Evolutionary conservation across 2,888 invertebrate genomes (phyloP).

Genomic region (Eupithecia subfuscata): DNA sequence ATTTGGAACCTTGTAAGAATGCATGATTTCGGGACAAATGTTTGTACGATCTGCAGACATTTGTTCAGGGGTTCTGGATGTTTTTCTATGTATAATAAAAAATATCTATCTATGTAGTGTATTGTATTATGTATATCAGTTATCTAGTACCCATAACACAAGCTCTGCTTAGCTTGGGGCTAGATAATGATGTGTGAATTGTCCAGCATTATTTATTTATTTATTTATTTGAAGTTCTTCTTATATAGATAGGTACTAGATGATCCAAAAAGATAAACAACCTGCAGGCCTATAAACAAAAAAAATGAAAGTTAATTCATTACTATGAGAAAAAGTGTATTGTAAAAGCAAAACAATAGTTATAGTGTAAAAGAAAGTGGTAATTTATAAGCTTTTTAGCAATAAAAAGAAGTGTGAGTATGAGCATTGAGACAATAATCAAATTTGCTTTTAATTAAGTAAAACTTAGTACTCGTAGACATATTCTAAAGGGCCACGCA

Average conservation of each 20-base stretch:
- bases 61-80: no score
- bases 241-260: not conserved
- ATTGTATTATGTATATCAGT: no score
- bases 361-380: constrained; percentile 18
- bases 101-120: no score
- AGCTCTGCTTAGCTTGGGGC: no score
- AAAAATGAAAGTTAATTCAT: constrained; percentile 26
- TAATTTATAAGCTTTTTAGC: constrained; percentile 4
- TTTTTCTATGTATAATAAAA: no score
- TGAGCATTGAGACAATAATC: no score
- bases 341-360: constrained; percentile 17
- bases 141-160: no score
- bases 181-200: no score
- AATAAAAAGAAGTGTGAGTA: not conserved
- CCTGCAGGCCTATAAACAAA: constrained; percentile 6
- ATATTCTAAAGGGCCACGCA: not conserved
- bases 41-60: no score
- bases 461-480: not conserved
- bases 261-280: constrained; percentile 18
- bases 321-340: constrained; percentile 23
- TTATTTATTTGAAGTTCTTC: no score
- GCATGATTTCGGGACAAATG: no score
- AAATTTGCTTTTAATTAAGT: not conserved
- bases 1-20: not conserved
- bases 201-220: no score